Evolutionary conservation across 2,113 vertebrate genomes (phyloP), one percentile per base, ranked within the genome.

Genomic region (Siniperca knerii): DNA sequence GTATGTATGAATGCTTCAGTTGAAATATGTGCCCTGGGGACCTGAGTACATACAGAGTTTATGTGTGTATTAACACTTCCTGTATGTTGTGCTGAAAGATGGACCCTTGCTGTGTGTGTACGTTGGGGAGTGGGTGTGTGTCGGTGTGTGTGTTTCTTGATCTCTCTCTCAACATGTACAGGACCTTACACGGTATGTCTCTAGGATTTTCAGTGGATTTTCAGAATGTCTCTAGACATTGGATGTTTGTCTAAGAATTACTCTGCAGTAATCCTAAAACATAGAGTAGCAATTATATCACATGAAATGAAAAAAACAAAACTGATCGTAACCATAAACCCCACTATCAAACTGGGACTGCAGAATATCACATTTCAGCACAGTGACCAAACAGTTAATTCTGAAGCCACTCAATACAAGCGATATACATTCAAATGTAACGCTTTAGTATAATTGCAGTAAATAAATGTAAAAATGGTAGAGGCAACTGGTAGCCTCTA

Each of bases 1-100:
- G 68, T 81, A 60, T 76, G 70, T 77, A 25, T 75, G 61, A 82
- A 77, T 40, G 61, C 77, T 78, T 79, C 33, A 29, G 66, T 69
- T 64, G 33, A 90, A 90, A 79, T 79, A 78, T 92, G n/a, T 89
- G 86, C 83, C 90, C 66, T 0, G 21, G 21, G 70, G 90, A 79
- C 29, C 37, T 12, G 18, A 57, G 64, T 80, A 61, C 73, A 66
- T 71, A 37, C 8, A 33, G 60, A 44, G 44, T 71, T 81, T 67
- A 65, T 62, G 16, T 84, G 58, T 42, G n/a, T 77, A 71, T 89
- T 83, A 57, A 75, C 67, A 35, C 50, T 40, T 13, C 35, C 29
- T 75, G 50, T 40, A 62, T 6, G 44, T 37, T 35, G 44, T 42
- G 33, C 57, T 84, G 72, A 84, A 80, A 76, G 73, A 65, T 55